Evolutionary conservation across 2,888 invertebrate species (phyloP), one percentile per base, ranked within the genome.

Genomic region (Caenorhabditis angaria): DNA sequence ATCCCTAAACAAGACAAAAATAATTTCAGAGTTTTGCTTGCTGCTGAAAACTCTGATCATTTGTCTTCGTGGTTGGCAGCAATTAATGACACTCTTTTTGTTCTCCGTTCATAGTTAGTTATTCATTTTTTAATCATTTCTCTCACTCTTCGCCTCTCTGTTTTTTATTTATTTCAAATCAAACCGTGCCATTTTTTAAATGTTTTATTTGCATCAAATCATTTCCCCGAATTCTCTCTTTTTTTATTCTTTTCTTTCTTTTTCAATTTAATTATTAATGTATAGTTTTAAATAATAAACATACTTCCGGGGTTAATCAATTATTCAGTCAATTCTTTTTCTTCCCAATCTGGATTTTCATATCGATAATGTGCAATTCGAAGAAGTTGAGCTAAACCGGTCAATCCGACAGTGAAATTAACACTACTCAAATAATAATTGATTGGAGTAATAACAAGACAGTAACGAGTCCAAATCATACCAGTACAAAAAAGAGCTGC

Each of bases 381-480:
- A 48, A 90, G 88, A 24, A 96, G 89, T 89, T 97, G 97, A 84
- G 93, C 93, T 0, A 93, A 74, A 81, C 93, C 95, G 3, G 95
- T 96, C 1, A 91, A 83, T 2, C 93, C 95, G n/a, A 99, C 95
- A 89, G 99, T 97, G 6, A 96, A 90, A 89, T 99, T 99, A 8
- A 99, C 99, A 81, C 94, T 92, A 88, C 97, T 95, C 8, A 99
- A 90, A 84, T 93, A 93, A 89, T 93, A 96, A 89, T 99, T 99
- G 90, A 94, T 95, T 0, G 99, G 99, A 83, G 92, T 94, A 86
- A 99, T 97, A 27, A 96, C 96, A 76, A 97, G 89, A 0, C 97
- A 97, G 88, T 97, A 91, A 92, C 97, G 91, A 12, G 95, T 94
- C 97, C 97, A 99, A 83, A 99, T 93, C 28, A 93, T 84, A 28